Base-by-base conservation (phyloP, 2,797 vertebrate genomes). In the Acestrorhynchus altus region DNA sequence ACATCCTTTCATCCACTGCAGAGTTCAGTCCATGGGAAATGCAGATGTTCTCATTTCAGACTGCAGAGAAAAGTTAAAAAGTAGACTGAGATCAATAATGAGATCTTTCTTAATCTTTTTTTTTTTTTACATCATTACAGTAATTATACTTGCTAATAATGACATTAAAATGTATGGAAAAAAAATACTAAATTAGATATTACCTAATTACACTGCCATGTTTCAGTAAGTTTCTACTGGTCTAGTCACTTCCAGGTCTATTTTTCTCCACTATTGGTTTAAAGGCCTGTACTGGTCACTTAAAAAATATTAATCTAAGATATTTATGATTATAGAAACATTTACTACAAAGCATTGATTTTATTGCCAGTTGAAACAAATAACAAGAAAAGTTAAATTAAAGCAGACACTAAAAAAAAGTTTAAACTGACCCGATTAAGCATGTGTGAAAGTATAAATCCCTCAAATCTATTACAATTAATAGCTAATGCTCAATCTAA, bases 401-500 rank as follows among this genome's bases (percentile, higher is more conserved):
- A 22, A 13, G 8, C 10, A 59, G 4, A n/a, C 16, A 63, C n/a
- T 40, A n/a, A n/a, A 63, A 61, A 20, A 24, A 57, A 35, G 31
- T 6, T 35, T 1, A 13, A 11, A n/a, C 1, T 40, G 15, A 10
- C 20, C 39, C 40, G 60, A 10, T n/a, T 40, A 16, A 63, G 60
- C 60, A 68, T 68, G 24, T 67, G 15, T 44, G 40, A 44, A 78
- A 20, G 26, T 63, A 49, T 31, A 61, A 44, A 18, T 63, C 46
- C 46, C 47, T 22, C 26, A 72, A 59, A 57, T 15, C 44, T 54
- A 16, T 26, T n/a, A 1, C 42, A 74, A 74, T 69, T 79, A 61
- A 60, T 74, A 79, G 72, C 72, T 79, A 79, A 15, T 10, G 22
- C 73, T 68, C 4, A 42, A 51, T 39, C 65, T 69, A 70, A 12